Percentiles rank a stretch among this genome's conserved stretches.
Evolutionary conservation across 2,113 vertebrate genomes (phyloP).

Genomic region (Petroica traversi): DNA sequence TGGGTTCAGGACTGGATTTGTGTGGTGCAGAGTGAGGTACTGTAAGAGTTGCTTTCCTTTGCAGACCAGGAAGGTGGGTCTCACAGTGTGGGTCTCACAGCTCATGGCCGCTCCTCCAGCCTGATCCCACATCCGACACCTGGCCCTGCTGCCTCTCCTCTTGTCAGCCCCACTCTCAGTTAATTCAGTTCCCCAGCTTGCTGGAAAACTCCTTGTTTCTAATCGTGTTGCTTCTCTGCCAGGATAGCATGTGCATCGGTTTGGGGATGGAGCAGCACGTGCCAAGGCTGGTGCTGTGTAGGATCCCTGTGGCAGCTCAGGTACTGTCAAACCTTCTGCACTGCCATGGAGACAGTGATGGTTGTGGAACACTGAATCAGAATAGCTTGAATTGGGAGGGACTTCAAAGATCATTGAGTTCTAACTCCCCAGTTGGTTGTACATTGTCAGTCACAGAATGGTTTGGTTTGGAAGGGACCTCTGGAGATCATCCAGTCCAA

Average conservation of each 20-base stretch:
- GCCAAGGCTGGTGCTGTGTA: background rate
- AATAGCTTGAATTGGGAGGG: background rate
- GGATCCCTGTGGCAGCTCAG: background rate
- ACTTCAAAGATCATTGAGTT: background rate
- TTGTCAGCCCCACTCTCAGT: rapidly evolving
- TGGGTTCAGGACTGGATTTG: background rate
- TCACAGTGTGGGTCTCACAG: too few species aligned
- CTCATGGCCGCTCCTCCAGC: rapidly evolving
- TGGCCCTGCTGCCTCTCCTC: background rate
- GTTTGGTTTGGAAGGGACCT: background rate
- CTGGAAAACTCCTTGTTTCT: background rate
- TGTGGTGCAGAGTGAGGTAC: background rate
- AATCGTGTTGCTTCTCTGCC: background rate
- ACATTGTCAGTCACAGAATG: background rate
- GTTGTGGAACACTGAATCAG: background rate
- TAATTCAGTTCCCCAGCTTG: background rate
- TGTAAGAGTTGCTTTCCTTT: background rate
- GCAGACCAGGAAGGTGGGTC: background rate
- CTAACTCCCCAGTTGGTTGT: background rate
- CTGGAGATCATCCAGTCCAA: background rate
- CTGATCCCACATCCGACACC: background rate
- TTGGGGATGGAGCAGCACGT: background rate
- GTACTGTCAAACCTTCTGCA: background rate
- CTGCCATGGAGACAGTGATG: background rate
- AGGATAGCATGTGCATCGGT: background rate